Evolutionary conservation across 2,797 vertebrate species (phyloP).

Genomic region (Myoxocephalus aenaeus): DNA sequence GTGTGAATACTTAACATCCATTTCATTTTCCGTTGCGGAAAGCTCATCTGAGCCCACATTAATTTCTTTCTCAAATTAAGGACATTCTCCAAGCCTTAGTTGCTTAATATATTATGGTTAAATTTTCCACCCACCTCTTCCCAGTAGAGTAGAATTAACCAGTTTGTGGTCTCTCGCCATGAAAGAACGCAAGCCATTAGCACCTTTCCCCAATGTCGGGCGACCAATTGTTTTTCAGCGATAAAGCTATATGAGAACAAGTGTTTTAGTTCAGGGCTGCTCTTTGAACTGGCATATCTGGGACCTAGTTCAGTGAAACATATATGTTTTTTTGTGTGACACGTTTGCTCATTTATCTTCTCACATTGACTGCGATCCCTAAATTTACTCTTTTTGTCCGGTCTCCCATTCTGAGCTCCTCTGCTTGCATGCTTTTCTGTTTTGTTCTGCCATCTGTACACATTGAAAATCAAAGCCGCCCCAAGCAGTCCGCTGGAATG

Average conservation of each 20-base stretch:
- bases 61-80: slow-evolving; percentile 54
- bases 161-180: slow-evolving; percentile 12
- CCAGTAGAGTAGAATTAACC: slow-evolving; percentile 29
- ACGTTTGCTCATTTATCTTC: slow-evolving; percentile 39
- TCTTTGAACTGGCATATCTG: slow-evolving; percentile 57
- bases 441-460: slow-evolving; percentile 64
- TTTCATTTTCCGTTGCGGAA: slow-evolving; percentile 30
- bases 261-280: slow-evolving; percentile 39
- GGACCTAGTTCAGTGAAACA: slow-evolving; percentile 13
- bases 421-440: slow-evolving; percentile 40
- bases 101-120: slow-evolving; percentile 46
- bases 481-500: no score
- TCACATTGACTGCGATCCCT: slow-evolving; percentile 25
- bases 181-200: slow-evolving; percentile 44
- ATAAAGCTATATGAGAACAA: slow-evolving; percentile 47
- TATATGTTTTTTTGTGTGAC: slow-evolving; percentile 12
- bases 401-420: slow-evolving; percentile 34
- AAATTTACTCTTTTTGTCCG: slow-evolving; percentile 60
- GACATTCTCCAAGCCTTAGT: slow-evolving; percentile 31
- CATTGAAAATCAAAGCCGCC: slow-evolving; percentile 45
- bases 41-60: slow-evolving; percentile 42
- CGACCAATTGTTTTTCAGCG: slow-evolving; percentile 33
- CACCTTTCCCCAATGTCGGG: slow-evolving; percentile 33
- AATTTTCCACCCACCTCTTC: slow-evolving; percentile 42
- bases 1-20: slow-evolving; percentile 27